Evolutionary conservation across 2,888 invertebrate genomes (phyloP).

Genomic region (Apomyelois bistriatella): DNA sequence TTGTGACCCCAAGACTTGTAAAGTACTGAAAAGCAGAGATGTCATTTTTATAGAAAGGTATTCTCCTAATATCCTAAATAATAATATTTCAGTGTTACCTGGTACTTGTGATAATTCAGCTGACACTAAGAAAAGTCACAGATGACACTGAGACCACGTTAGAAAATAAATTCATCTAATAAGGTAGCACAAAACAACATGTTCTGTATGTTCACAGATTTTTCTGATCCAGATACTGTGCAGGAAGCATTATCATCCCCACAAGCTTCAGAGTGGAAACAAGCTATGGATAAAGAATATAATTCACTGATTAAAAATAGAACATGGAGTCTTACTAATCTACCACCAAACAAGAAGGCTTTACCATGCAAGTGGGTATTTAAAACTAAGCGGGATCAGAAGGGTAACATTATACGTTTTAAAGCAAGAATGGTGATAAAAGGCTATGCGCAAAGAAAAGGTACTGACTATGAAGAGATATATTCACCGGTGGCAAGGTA

Average conservation of each 20-base stretch:
- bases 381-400: neutral
- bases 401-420: constrained; percentile 8
- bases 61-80: neutral
- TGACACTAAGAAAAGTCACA: too few relatives aligned
- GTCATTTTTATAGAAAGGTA: neutral
- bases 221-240: neutral
- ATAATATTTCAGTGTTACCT: neutral
- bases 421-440: constrained; percentile 19
- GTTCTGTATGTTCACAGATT: neutral
- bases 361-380: neutral
- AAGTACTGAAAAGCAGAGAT: neutral
- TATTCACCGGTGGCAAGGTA: constrained; percentile 17
- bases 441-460: constrained; percentile 15
- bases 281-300: constrained; percentile 16
- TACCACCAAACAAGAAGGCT: neutral
- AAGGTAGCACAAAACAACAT: neutral
- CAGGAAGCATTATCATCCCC: constrained; percentile 13
- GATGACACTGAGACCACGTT: too few relatives aligned
- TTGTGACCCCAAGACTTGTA: neutral
- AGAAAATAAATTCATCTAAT: neutral
- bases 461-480: constrained; percentile 19
- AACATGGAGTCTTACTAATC: constrained; percentile 12
- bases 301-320: constrained; percentile 16
- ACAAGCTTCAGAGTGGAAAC: constrained; percentile 14
- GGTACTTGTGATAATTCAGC: neutral